These are phyloP conservation scores for Cancer borealis DNA, from an alignment of 2,888 invertebrate species.

Conservation along the genomic window DNA sequence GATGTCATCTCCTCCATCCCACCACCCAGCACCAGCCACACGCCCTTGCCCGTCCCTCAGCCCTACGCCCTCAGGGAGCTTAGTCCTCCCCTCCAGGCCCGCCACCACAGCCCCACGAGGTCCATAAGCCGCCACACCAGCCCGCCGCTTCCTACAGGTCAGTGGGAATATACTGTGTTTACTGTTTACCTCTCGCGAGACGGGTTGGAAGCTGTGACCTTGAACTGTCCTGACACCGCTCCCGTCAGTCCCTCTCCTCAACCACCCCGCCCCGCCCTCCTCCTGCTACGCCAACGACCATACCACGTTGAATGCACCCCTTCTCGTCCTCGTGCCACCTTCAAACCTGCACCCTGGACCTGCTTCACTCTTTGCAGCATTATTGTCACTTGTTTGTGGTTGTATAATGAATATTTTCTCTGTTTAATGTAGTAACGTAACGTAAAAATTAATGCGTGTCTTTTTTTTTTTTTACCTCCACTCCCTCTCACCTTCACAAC, in stretches of 20 bases:
- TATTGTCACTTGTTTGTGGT: not conserved
- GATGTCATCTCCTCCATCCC: constrained; percentile 77
- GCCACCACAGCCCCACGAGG: constrained; percentile 61
- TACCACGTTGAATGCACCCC: too few species aligned
- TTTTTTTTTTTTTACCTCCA: not conserved
- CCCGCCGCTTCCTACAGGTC: constrained; percentile 67
- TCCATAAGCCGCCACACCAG: constrained; percentile 62
- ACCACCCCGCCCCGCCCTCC: not conserved
- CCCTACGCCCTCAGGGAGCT: constrained; percentile 54
- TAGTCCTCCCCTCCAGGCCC: constrained; percentile 60
- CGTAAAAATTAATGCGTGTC: not conserved
- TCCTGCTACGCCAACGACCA: not conserved
- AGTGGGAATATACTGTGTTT: not conserved
- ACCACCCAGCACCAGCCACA: constrained; percentile 69
- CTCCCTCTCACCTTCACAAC: not conserved
- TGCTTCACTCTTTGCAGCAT: not conserved
- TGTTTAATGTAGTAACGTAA: not conserved
- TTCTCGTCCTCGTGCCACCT: too few species aligned
- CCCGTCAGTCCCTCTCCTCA: not conserved
- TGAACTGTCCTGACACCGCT: constrained; percentile 30
- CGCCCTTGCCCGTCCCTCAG: constrained; percentile 51
- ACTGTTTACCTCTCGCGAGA: not conserved
- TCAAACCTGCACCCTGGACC: not conserved
- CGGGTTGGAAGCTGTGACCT: not conserved
- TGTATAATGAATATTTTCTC: not conserved